Evolutionary conservation across 2,113 vertebrate genomes (phyloP), one percentile per base, ranked within the genome.

Genomic region (Arothron firmamentum): DNA sequence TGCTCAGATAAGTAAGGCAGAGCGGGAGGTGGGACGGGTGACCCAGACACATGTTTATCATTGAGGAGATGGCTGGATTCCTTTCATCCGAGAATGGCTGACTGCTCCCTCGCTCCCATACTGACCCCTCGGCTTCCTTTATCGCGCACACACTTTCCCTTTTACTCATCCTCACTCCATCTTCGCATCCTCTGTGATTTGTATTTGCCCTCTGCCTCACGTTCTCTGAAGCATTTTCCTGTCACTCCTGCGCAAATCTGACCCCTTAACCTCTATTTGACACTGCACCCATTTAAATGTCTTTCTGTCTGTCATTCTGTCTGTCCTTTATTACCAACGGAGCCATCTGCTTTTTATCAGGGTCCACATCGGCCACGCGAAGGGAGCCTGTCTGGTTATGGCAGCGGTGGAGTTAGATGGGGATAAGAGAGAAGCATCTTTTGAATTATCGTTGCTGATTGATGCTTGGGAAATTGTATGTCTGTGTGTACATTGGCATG

Each of bases 31-130:
- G 89, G 88, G 88, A 86, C 63, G 87, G 88, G 83, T 90, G 90
- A 94, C 90, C 92, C 90, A 88, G 92, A 94, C 93, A 95, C 93
- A 92, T 94, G 93, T 93, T 95, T 94, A 93, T 92, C 92, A 93
- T 94, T 94, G 92, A 93, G 90, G 75, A 70, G 91, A 88, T 90
- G 77, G 56, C 52, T 70, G 69, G 72, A 85, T 77, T 79, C 76
- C 91, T 93, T 93, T 93, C 90, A 92, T 90, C 79, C 92, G 88
- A 90, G 89, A 72, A 83, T 90, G 92, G 92, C 92, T 89, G 92
- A 91, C 89, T 86, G 90, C 90, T 93, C 92, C 91, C 88, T 88
- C 68, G 78, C 87, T 90, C 74, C 86, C 89, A 79, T 84, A 65
- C 67, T 91, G 91, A 93, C 92, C 94, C 89, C 84, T 85, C 75